phyloP scores from a whole-genome alignment of 2,888 invertebrate genomes.

The Lasioglossum figueresi region DNA sequence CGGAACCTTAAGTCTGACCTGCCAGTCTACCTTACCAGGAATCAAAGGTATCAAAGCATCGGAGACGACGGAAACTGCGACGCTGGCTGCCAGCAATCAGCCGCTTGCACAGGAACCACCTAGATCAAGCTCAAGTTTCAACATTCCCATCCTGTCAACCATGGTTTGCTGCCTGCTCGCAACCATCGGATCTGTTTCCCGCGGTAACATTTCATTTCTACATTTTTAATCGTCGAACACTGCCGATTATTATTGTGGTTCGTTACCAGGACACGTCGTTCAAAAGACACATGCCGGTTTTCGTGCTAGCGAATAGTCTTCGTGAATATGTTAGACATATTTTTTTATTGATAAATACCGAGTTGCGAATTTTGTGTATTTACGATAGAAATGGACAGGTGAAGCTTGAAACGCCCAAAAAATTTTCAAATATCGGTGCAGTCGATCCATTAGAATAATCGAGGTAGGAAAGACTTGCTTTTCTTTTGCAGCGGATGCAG shows the following conservation, averaged over 20 bases:
- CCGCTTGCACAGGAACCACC: slow-evolving; percentile 80
- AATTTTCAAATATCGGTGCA: not conserved
- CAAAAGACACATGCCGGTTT: not conserved
- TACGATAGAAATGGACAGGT: not conserved
- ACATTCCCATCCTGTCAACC: not conserved
- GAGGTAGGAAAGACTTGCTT: too few species aligned
- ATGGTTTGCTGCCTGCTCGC: slow-evolving; percentile 32
- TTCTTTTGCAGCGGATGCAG: too few species aligned
- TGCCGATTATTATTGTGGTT: not conserved
- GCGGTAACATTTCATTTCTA: slow-evolving; percentile 16
- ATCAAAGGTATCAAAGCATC: slow-evolving; percentile 68
- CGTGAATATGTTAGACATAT: not conserved
- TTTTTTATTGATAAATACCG: not conserved
- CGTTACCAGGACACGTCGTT: not conserved
- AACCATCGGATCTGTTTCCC: slow-evolving; percentile 22
- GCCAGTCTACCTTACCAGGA: slow-evolving; percentile 77
- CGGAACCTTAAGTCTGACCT: slow-evolving; percentile 76
- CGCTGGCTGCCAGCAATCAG: slow-evolving; percentile 80
- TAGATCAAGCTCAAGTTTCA: slow-evolving; percentile 60
- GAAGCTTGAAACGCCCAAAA: not conserved
- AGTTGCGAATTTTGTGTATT: not conserved
- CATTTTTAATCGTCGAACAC: slow-evolving; percentile 23
- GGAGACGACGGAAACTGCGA: slow-evolving; percentile 72
- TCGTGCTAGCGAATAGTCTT: not conserved
- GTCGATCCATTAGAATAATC: not conserved